Evolutionary conservation across 1,140 invertebrate genomes (phyloP).

Genomic region (Sycobia sp.): DNA sequence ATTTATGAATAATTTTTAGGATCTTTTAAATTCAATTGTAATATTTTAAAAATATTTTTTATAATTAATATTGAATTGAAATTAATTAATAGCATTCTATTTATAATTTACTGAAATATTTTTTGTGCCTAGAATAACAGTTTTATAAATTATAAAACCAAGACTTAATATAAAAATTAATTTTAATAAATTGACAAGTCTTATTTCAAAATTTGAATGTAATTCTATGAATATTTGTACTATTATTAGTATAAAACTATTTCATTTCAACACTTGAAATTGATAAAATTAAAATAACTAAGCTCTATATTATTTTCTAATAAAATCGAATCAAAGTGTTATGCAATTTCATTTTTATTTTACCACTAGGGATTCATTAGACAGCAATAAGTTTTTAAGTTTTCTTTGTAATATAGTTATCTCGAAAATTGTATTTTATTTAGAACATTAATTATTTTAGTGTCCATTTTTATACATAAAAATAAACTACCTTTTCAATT

Average conservation of each 20-base stretch:
- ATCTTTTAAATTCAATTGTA: background rate
- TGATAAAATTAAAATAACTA: background rate
- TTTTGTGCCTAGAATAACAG: constrained; percentile 5
- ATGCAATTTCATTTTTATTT: too few species aligned
- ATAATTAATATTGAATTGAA: background rate
- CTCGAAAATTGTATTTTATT: constrained; percentile 32
- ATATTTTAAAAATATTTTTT: constrained; percentile 5
- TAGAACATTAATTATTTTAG: constrained; percentile 22
- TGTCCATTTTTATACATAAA: constrained; percentile 17
- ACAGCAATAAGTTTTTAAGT: constrained; percentile 37
- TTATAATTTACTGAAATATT: background rate
- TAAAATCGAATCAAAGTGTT: background rate
- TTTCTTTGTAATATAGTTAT: constrained; percentile 39
- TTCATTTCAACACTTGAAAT: too few species aligned
- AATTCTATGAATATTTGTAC: constrained; percentile 7
- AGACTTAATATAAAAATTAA: too few species aligned
- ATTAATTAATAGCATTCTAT: background rate
- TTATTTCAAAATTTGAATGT: too few species aligned
- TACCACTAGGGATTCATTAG: constrained; percentile 29
- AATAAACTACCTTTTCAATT: constrained; percentile 42
- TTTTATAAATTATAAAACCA: constrained; percentile 4
- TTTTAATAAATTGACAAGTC: too few species aligned
- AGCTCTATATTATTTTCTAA: background rate
- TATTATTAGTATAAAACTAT: background rate
- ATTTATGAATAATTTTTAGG: constrained; percentile 8